phyloP scores from a whole-genome alignment of 37 sponge, comb jelly and placozoan species.

The Bolinopsis microptera region DNA sequence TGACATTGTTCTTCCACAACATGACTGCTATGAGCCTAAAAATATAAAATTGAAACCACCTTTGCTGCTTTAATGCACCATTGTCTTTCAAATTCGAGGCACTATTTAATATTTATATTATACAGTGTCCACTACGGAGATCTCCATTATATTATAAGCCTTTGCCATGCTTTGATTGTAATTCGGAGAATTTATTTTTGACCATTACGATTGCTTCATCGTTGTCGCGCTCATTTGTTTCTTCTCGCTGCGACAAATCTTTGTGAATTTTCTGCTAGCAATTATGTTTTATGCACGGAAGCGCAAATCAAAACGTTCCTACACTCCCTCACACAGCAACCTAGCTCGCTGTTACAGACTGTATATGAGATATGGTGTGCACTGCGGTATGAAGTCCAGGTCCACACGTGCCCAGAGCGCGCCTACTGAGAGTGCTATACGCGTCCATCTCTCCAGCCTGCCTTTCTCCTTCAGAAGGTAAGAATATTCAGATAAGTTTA shows the following conservation, averaged over 20 bases:
- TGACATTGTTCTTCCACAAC: no score
- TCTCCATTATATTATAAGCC: no score
- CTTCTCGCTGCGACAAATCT: not conserved
- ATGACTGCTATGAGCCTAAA: no score
- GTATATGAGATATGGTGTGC: not conserved
- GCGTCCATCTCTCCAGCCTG: not conserved
- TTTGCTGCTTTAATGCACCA: not conserved
- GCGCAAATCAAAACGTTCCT: not conserved
- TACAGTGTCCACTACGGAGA: not conserved
- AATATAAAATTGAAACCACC: no score
- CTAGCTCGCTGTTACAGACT: not conserved
- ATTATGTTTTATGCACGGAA: no score
- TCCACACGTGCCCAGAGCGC: slow-evolving; percentile 10
- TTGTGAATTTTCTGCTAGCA: no score
- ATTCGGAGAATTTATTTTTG: no score
- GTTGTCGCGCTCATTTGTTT: not conserved
- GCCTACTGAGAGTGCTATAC: not conserved
- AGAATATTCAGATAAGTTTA: no score
- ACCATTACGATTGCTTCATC: not conserved
- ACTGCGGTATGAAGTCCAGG: not conserved
- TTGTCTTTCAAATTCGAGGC: not conserved
- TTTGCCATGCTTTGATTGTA: no score
- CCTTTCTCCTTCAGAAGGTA: slow-evolving; percentile 7
- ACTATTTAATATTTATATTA: not conserved
- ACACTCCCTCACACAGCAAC: not conserved